A percentile compares a stretch with the other conserved stretches of the same genome.
phyloP scores from a whole-genome alignment of 2,797 vertebrate genomes.

The Rhabdophis nuchalis region DNA sequence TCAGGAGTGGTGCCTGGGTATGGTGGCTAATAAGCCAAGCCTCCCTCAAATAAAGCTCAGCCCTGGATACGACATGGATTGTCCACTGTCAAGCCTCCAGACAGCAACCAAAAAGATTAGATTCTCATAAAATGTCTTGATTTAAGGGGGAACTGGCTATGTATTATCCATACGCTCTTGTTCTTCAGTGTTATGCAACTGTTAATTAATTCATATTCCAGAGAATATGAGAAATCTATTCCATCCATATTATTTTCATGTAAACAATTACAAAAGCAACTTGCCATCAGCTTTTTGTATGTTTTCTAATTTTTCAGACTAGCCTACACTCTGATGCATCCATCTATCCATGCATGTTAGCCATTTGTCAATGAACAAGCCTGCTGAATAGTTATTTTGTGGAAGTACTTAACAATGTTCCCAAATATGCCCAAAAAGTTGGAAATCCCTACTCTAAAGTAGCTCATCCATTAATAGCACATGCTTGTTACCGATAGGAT shows the following conservation, averaged over 20 bases:
- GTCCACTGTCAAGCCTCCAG: neutral
- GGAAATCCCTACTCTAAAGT: neutral
- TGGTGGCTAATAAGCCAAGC: neutral
- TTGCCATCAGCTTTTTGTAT: neutral
- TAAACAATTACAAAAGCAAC: neutral
- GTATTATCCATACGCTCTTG: neutral
- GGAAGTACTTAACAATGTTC: neutral
- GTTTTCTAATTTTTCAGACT: neutral
- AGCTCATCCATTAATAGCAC: neutral
- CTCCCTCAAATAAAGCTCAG: neutral
- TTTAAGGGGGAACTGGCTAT: neutral
- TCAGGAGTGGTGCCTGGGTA: neutral
- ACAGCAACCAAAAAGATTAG: neutral
- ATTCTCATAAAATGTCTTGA: neutral
- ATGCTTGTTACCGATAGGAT: neutral
- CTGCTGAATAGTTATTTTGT: neutral
- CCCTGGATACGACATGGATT: neutral
- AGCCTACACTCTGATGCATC: neutral
- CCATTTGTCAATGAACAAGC: neutral
- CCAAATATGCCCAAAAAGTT: neutral
- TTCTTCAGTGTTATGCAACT: neutral
- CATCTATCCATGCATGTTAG: neutral
- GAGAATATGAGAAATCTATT: neutral
- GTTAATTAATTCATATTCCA: neutral
- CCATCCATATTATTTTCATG: neutral